Base-by-base conservation (phyloP, 1,140 invertebrate genomes). In the Hetaerina americana region DNA sequence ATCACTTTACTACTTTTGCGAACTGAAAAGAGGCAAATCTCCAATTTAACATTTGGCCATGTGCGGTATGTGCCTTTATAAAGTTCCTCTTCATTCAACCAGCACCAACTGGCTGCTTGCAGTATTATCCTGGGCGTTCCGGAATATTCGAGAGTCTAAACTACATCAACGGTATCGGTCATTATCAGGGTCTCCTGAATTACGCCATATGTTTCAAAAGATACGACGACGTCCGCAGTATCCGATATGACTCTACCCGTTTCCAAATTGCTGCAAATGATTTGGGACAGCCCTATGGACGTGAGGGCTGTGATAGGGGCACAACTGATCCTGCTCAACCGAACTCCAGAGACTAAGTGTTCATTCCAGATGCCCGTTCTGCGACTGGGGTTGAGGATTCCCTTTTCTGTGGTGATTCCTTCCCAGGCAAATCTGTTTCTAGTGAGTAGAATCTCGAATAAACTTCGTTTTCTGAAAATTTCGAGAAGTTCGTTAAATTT, bases 51-150 rank as follows among this genome's bases (percentile, higher is more conserved):
- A n/a, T n/a, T n/a, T n/a, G n/a, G n/a, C n/a, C n/a, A n/a, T n/a
- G n/a, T n/a, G n/a, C n/a, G n/a, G n/a, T n/a, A n/a, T n/a, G n/a
- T n/a, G n/a, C n/a, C n/a, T n/a, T n/a, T n/a, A n/a, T n/a, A n/a
- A n/a, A 67, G 5, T 26, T 70, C 15, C 8, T 10, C 27, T 24
- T 22, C 26, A n/a, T 71, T 28, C 26, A 72, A 66, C 28, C 72
- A 73, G 76, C 76, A 49, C 77, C 77, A 5, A 66, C 70, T 5
- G 76, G 76, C 26, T 77, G 77, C 70, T 69, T 77, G 12, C 76
- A 77, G 69, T 77, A 77, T 66, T 75, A 72, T 40, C 77, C 74
- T 3, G 49, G 67, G 24, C 49, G 69, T 12, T 66, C 71, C 22
- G 77, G 76, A 27, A 73, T 70, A 22, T 49, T 77, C 27, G 72